Percentiles rank a stretch among this genome's conserved stretches.
Evolutionary conservation across 2,797 vertebrate genomes (phyloP).

Genomic region (Synanceia verrucosa): DNA sequence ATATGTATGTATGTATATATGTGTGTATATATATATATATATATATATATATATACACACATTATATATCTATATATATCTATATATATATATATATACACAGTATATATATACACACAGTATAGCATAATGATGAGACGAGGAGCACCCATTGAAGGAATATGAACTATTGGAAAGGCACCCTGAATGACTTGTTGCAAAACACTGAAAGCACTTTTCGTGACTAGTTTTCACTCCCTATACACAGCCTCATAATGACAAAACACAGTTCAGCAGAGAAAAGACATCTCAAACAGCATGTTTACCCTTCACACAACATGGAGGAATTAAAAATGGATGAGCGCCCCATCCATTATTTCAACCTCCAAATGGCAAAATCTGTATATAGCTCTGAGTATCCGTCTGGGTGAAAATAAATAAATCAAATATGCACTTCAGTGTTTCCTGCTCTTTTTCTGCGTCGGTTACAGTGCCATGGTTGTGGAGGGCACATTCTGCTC

Average conservation of each 20-base stretch:
- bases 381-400: constrained; percentile 85
- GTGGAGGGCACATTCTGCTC: constrained; percentile 71
- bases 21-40: no score
- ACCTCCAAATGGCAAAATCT: constrained; percentile 87
- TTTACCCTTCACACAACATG: constrained; percentile 88
- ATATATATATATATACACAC: no score
- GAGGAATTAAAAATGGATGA: constrained; percentile 87
- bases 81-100: no score
- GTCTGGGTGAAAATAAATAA: constrained; percentile 89
- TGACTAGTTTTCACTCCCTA: constrained; percentile 73
- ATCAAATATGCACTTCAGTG: constrained; percentile 85
- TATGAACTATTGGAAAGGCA: constrained; percentile 60
- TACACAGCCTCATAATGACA: constrained; percentile 77
- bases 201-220: constrained; percentile 72
- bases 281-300: constrained; percentile 87
- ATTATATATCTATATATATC: no score
- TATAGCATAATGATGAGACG: no score
- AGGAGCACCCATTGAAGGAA: constrained; percentile 48
- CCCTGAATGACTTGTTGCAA: constrained; percentile 67
- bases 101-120: no score
- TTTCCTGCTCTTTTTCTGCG: constrained; percentile 79
- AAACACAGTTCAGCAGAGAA: constrained; percentile 84
- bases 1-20: no score
- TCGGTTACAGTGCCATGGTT: constrained; percentile 69
- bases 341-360: constrained; percentile 87